Percentiles rank a stretch among this genome's conserved stretches.
Evolutionary conservation across 2,797 vertebrate species (phyloP).

Genomic region (Dromococcyx pavoninus): DNA sequence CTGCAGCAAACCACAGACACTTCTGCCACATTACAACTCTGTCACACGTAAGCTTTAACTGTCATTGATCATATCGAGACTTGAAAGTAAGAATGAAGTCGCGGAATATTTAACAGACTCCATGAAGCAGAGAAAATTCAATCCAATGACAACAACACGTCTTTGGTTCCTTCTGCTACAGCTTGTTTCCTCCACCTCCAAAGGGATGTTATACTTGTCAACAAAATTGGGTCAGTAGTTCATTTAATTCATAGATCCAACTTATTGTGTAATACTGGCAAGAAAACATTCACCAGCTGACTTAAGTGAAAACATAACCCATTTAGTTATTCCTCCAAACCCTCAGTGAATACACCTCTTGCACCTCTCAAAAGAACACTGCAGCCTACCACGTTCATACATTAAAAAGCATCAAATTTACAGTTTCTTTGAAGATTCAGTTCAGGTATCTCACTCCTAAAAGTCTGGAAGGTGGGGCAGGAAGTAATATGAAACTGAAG

Average conservation of each 20-base stretch:
- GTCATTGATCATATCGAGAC: rapidly evolving
- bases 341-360: neutral
- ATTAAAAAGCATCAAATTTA: neutral
- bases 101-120: neutral
- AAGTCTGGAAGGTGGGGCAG: no score
- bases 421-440: neutral
- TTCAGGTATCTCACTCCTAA: neutral
- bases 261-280: neutral
- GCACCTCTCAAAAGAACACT: neutral
- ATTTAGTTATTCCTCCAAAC: neutral
- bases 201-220: neutral
- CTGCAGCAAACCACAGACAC: neutral
- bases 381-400: neutral
- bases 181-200: neutral
- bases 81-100: neutral
- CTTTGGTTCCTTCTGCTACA: neutral
- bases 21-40: neutral
- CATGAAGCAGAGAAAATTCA: neutral
- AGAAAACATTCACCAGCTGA: neutral
- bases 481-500: neutral
- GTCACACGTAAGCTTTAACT: rapidly evolving
- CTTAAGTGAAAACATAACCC: neutral
- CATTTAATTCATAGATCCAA: neutral
- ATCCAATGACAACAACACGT: rapidly evolving
- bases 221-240: neutral